A percentile compares a stretch with the other conserved stretches of the same genome.
Evolutionary conservation across 2,797 vertebrate genomes (phyloP).

Genomic region (Sciurus vulgaris): DNA sequence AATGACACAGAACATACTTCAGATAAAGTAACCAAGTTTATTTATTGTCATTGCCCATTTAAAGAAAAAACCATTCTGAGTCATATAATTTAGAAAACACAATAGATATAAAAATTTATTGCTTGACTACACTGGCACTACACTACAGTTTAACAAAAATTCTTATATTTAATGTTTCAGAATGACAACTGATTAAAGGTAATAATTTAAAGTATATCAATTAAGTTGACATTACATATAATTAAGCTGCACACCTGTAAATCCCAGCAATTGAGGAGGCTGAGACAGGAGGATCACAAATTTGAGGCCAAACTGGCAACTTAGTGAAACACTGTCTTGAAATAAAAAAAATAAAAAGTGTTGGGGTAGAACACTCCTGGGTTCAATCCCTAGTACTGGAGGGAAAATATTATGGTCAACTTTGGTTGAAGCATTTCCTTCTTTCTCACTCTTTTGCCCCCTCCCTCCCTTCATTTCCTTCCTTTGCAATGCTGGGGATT

Average conservation of each 20-base stretch:
- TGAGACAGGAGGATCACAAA: no score
- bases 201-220: not conserved
- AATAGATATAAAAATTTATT: not conserved
- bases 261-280: no score
- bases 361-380: no score
- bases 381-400: no score
- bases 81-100: not conserved
- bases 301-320: no score
- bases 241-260: no score
- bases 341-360: no score
- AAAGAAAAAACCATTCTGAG: not conserved
- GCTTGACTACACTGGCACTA: not conserved
- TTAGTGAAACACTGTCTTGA: no score
- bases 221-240: no score
- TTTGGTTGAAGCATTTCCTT: not conserved
- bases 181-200: not conserved
- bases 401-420: not conserved
- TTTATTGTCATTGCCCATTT: not conserved
- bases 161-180: not conserved
- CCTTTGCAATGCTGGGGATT: not conserved
- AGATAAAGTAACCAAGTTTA: not conserved
- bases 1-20: not conserved
- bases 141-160: conserved; percentile 44
- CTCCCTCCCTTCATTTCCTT: not conserved
- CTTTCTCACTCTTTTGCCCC: no score